Evolutionary conservation across 1,140 invertebrate species (phyloP).

Genomic region (Idris sp.): DNA sequence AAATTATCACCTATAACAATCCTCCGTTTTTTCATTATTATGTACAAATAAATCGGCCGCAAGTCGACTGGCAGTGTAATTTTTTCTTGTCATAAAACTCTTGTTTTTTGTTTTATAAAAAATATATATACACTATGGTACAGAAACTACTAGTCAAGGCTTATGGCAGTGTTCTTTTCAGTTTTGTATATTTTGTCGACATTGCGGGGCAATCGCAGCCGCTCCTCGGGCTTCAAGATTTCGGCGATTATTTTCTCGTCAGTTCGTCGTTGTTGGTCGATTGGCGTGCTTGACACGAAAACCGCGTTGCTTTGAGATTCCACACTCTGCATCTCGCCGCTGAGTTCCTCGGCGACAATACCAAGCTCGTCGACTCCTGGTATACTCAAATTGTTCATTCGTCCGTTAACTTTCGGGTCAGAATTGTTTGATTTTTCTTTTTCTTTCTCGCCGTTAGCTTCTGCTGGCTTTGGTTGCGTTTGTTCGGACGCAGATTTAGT

Average conservation of each 20-base stretch:
- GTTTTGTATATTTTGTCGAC: slow-evolving; percentile 74
- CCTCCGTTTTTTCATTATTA: too few relatives aligned
- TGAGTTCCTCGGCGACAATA: slow-evolving; percentile 46
- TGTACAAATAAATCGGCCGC: too few relatives aligned
- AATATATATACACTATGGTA: slow-evolving; percentile 74
- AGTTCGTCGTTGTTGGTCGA: slow-evolving; percentile 8
- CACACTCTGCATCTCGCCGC: slow-evolving; percentile 30
- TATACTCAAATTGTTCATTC: slow-evolving; percentile 50
- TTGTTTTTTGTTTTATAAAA: slow-evolving; percentile 74
- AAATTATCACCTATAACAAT: neutral
- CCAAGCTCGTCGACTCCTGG: slow-evolving; percentile 32
- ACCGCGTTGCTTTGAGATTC: slow-evolving; percentile 19
- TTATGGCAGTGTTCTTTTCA: slow-evolving; percentile 76
- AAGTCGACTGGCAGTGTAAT: slow-evolving; percentile 69
- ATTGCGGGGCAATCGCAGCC: slow-evolving; percentile 36
- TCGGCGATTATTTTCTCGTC: slow-evolving; percentile 56
- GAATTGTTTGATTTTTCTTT: slow-evolving; percentile 24
- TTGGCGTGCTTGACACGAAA: slow-evolving; percentile 5
- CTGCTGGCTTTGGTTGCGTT: neutral
- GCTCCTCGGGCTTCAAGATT: slow-evolving; percentile 47
- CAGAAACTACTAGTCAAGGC: slow-evolving; percentile 75
- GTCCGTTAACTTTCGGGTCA: slow-evolving; percentile 55
- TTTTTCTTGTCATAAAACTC: slow-evolving; percentile 68
- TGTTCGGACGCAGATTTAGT: slow-evolving; percentile 23
- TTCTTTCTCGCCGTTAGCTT: neutral